Conservation (phyloP, 2,888 invertebrate species). For the Petrolisthes cinctipes region DNA sequence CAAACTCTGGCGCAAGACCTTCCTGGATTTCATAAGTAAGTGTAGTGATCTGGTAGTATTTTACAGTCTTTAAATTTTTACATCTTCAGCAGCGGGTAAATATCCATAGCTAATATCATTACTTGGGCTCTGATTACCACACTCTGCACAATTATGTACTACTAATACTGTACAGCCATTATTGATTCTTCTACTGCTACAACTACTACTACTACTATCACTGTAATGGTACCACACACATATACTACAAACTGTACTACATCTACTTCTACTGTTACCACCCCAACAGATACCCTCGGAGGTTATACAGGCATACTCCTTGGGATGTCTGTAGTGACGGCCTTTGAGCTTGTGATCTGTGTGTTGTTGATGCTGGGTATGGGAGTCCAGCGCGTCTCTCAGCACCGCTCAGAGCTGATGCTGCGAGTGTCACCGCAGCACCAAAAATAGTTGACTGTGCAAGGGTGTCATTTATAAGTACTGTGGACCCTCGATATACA, state of each 20-base stretch:
- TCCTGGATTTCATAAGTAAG: slow-evolving; percentile 38
- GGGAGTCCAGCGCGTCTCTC: too few relatives aligned
- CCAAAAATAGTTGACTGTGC: too few relatives aligned
- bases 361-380: background rate
- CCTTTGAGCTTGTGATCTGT: background rate
- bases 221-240: background rate
- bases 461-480: too few relatives aligned
- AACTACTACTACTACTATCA: background rate
- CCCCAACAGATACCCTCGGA: slow-evolving; percentile 12
- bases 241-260: too few relatives aligned
- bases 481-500: too few relatives aligned
- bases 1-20: slow-evolving; percentile 27
- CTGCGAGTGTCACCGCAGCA: too few relatives aligned
- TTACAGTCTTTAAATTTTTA: background rate
- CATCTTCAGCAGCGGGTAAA: background rate
- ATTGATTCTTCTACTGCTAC: background rate
- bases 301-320: slow-evolving; percentile 22
- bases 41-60: background rate
- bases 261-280: too few relatives aligned
- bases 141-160: too few relatives aligned
- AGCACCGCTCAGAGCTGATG: too few relatives aligned
- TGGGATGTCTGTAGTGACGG: slow-evolving; percentile 4
- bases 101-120: background rate
- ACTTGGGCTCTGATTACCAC: too few relatives aligned
- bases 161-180: too few relatives aligned